phyloP scores from a whole-genome alignment of 2,888 invertebrate genomes.

The Hedychridium roseum region DNA sequence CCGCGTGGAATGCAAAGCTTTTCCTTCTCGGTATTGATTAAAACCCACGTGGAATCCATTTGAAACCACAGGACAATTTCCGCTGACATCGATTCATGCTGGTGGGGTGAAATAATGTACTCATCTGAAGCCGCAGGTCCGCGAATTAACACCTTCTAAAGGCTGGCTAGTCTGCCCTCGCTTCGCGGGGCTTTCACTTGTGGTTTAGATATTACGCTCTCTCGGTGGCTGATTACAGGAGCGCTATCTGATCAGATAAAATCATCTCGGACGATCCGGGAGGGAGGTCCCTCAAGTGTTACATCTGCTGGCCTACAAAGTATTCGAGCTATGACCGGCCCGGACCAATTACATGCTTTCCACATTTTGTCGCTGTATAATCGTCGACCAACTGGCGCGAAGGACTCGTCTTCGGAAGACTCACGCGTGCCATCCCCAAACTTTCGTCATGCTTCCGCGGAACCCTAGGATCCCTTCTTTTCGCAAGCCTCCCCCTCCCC shows the following conservation, averaged over 20 bases:
- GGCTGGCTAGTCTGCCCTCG: no score
- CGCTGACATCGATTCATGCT: no score
- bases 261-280: conserved; percentile 27
- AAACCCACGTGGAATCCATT: no score
- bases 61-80: no score
- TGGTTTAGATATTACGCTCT: conserved; percentile 9
- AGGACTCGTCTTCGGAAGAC: conserved; percentile 21
- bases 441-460: conserved; percentile 11
- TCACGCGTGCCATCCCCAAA: conserved; percentile 8
- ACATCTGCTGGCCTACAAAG: conserved; percentile 56
- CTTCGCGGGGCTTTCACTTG: conserved; percentile 27
- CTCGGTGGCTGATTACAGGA: conserved; percentile 9
- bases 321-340: conserved; percentile 52
- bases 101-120: no score
- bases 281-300: conserved; percentile 17
- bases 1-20: no score
- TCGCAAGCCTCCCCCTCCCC: no score
- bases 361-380: conserved; percentile 32
- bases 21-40: no score
- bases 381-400: conserved; percentile 19
- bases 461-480: conserved; percentile 27
- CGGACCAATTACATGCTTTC: conserved; percentile 40
- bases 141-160: no score
- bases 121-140: no score
- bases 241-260: conserved; percentile 29